Percentiles rank a stretch among this genome's conserved stretches.
These are phyloP conservation scores for Entomyzon cyanotis DNA, from an alignment of 2,113 vertebrate species.

Conservation along the genomic window DNA sequence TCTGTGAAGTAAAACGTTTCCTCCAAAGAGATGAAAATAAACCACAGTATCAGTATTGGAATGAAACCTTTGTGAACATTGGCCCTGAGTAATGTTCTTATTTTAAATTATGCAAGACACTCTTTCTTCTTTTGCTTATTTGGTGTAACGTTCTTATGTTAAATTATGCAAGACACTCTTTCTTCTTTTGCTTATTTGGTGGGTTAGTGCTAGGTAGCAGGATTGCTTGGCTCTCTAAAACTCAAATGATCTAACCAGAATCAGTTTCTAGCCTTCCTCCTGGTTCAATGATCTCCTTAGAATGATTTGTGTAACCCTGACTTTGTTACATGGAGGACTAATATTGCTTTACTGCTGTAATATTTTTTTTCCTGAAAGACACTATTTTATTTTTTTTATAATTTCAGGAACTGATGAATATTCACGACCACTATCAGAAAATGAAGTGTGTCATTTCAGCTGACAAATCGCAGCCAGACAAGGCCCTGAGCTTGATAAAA, in stretches of 20 bases:
- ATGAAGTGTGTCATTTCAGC: constrained; percentile 80
- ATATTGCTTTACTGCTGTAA: background rate
- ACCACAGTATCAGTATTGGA: background rate
- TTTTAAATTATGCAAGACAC: background rate
- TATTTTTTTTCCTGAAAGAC: background rate
- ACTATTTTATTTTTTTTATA: background rate
- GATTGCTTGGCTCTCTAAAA: background rate
- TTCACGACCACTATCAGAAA: constrained; percentile 87
- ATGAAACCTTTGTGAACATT: background rate
- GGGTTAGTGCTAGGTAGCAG: background rate
- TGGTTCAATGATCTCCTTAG: background rate
- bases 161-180: background rate
- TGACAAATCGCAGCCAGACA: constrained; percentile 64
- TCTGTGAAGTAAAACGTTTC: background rate
- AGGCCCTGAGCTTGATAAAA: constrained; percentile 78
- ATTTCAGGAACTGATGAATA: constrained; percentile 87
- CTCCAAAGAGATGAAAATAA: background rate
- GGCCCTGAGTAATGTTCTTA: background rate
- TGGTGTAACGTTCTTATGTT: background rate
- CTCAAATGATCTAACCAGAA: background rate
- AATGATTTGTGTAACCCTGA: background rate
- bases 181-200: background rate
- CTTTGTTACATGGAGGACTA: background rate
- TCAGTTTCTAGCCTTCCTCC: background rate
- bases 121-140: background rate